Conservation (phyloP, 2,113 vertebrate genomes). For the Salvelinus fontinalis region DNA sequence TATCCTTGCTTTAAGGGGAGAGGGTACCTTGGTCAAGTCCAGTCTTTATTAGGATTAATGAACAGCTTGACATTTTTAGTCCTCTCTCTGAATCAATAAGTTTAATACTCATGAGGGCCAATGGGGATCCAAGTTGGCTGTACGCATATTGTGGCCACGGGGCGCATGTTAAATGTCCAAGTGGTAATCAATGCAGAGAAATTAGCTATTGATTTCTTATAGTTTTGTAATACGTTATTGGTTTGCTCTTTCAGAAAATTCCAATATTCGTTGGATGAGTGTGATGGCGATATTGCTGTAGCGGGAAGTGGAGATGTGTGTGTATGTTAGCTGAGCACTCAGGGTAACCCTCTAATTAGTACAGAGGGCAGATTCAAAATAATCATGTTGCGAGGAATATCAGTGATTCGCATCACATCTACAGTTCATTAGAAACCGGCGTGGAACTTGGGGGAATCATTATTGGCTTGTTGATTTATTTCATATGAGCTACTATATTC, state of each 20-base stretch:
- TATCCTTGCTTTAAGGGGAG: conserved; percentile 58
- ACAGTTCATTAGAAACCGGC: conserved; percentile 52
- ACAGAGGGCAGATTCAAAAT: conserved; percentile 78
- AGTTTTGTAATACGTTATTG: conserved; percentile 93
- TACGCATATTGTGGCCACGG: conserved; percentile 82
- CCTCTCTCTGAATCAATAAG: conserved; percentile 82
- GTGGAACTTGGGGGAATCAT: conserved; percentile 25
- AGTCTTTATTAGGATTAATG: conserved; percentile 84
- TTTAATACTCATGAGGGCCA: conserved; percentile 83
- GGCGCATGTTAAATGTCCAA: conserved; percentile 90
- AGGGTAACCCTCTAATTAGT: conserved; percentile 86
- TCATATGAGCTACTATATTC: conserved; percentile 9
- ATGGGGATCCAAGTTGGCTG: conserved; percentile 74
- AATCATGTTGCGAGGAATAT: conserved; percentile 65
- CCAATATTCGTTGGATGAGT: conserved; percentile 86
- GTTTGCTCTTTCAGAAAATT: conserved; percentile 95
- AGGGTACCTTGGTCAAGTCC: conserved; percentile 68
- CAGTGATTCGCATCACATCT: conserved; percentile 47
- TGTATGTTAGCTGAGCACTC: conserved; percentile 18
- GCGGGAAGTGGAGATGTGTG: conserved; percentile 10
- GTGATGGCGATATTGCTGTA: conserved; percentile 73
- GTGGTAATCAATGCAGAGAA: conserved; percentile 93
- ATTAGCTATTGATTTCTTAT: conserved; percentile 97
- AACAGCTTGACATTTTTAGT: conserved; percentile 89
- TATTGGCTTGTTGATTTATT: conserved; percentile 33